A percentile compares a stretch with the other conserved stretches of the same genome.
These are phyloP conservation scores for Lutjanus campechanus DNA, from an alignment of 2,797 vertebrate species.

Conservation along the genomic window DNA sequence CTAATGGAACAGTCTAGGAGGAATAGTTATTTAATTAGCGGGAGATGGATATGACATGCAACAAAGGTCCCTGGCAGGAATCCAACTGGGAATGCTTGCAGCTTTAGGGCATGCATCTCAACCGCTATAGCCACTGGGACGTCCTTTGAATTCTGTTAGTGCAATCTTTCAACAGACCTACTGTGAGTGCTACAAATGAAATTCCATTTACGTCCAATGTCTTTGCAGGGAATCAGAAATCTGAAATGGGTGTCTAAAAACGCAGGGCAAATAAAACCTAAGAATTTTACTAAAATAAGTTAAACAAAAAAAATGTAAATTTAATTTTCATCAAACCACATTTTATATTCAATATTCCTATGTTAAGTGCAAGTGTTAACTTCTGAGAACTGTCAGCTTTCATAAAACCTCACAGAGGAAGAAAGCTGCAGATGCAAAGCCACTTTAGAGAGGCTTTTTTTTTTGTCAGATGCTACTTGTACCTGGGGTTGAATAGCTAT, in stretches of 20 bases:
- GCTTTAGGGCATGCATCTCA: not conserved
- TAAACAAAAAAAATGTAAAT: too few relatives aligned
- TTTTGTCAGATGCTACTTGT: too few relatives aligned
- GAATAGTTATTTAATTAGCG: constrained; percentile 15
- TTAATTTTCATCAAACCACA: too few relatives aligned
- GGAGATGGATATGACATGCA: constrained; percentile 12
- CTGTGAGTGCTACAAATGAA: not conserved
- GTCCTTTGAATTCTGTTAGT: not conserved
- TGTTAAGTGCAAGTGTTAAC: too few relatives aligned
- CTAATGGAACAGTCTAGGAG: not conserved
- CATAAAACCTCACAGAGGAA: too few relatives aligned
- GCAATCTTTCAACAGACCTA: not conserved
- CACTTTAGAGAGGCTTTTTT: too few relatives aligned
- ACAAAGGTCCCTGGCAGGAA: constrained; percentile 15
- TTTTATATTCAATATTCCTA: too few relatives aligned
- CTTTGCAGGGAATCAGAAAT: not conserved
- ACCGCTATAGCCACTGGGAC: constrained; percentile 2
- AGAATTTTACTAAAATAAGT: too few relatives aligned
- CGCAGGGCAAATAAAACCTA: not conserved
- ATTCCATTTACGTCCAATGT: not conserved
- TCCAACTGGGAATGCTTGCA: not conserved
- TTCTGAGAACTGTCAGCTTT: too few relatives aligned
- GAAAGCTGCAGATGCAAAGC: too few relatives aligned
- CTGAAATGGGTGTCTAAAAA: not conserved
- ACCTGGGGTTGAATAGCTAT: too few relatives aligned